Percentiles rank a stretch among this genome's conserved stretches.
phyloP scores from a whole-genome alignment of 2,888 invertebrate genomes.

The Drosophila setosimentum region DNA sequence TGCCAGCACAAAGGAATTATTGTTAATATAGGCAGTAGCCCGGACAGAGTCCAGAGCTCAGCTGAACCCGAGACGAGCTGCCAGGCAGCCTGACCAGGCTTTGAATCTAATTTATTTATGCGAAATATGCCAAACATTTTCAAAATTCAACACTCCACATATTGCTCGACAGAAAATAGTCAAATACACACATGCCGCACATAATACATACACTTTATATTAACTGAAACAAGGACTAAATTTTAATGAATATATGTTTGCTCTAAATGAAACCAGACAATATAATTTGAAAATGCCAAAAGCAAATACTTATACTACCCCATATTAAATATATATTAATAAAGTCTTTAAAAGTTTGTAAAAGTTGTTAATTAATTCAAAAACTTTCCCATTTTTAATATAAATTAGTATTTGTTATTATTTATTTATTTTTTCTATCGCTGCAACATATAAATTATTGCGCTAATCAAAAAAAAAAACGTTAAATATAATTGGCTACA shows the following conservation, averaged over 20 bases:
- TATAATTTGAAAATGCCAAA: not conserved
- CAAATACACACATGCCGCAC: constrained; percentile 24
- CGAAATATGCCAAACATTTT: constrained; percentile 68
- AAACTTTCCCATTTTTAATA: not conserved
- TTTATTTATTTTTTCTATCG: not conserved
- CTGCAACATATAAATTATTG: not conserved
- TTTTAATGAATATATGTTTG: no score
- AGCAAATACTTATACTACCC: not conserved
- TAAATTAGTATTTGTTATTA: not conserved
- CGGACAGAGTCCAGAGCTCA: constrained; percentile 34
- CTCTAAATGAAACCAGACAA: not conserved
- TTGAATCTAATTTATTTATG: constrained; percentile 70
- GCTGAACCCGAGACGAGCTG: constrained; percentile 11
- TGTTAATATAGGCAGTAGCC: constrained; percentile 73
- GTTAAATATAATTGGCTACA: not conserved
- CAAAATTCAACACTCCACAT: constrained; percentile 48
- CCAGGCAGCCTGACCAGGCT: constrained; percentile 37
- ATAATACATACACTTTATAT: constrained; percentile 22
- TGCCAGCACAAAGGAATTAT: constrained; percentile 74
- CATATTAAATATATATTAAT: not conserved
- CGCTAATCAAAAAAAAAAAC: not conserved
- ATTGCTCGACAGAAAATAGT: not conserved
- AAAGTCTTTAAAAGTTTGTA: no score
- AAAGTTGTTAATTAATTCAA: no score
- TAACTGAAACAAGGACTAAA: not conserved